Evolutionary conservation across 2,113 vertebrate species (phyloP), one percentile per base, ranked within the genome.

Genomic region (Otus sunia): DNA sequence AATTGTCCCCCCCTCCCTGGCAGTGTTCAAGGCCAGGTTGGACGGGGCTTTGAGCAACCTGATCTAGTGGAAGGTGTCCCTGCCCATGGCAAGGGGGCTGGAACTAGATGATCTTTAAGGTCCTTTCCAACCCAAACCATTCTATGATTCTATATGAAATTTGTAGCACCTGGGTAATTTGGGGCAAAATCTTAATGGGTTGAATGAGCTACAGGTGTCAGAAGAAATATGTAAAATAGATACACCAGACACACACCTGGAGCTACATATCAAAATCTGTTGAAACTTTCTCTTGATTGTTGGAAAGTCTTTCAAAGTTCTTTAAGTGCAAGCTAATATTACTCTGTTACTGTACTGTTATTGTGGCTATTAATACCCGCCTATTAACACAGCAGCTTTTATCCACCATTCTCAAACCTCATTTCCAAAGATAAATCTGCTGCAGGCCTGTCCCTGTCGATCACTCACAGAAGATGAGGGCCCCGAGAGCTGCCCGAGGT

Each of bases 401-500:
- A 55, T 5, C 22, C 6, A n/a, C 12, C 5, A 0, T 47, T 95
- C 47, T 37, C 56, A 66, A 52, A 64, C 78, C 4, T 20, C 0
- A 23, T 53, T 77, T 59, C 53, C 32, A 36, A 26, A 76, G 41
- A n/a, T 14, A 12, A 43, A 18, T 21, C 16, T 18, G 17, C 52
- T 14, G 20, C 3, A 49, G 15, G 25, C n/a, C 36, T 1, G 2
- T 37, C 67, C 32, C 22, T 23, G 59, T 4, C 1, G 5, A 34
- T 12, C 9, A 4, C 45, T 6, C 69, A 5, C 14, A 41, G 14
- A 25, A 17, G 15, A 20, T 6, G 25, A 15, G 21, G 20, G 21
- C 20, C 19, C 13, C 0, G 1, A n/a, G 53, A 32, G 39, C 59
- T 41, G 53, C 60, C 59, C 0, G 2, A 3, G 4, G 10, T 16